phyloP scores from a whole-genome alignment of 2,797 vertebrate genomes.

The Pelobates cultripes region DNA sequence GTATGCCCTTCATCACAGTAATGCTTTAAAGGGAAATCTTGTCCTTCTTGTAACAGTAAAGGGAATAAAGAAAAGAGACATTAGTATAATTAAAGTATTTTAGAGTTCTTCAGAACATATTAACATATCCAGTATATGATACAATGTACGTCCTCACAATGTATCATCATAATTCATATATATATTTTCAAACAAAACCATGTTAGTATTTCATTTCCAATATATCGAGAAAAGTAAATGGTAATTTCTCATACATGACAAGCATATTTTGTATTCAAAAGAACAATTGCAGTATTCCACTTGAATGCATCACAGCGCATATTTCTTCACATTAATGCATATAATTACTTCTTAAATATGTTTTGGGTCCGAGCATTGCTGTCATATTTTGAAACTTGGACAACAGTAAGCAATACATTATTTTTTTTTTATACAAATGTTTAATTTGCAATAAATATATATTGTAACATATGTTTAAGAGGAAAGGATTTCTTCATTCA shows the following conservation, averaged over 20 bases:
- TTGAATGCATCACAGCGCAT: neutral
- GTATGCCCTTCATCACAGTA: constrained; percentile 29
- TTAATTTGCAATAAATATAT: too few relatives aligned
- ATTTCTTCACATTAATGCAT: neutral
- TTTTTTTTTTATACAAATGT: too few relatives aligned
- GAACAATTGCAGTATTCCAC: constrained; percentile 8
- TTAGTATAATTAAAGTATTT: neutral
- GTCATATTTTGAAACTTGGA: too few relatives aligned
- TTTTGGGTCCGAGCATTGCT: neutral
- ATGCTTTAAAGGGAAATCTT: constrained; percentile 16
- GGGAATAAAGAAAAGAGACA: neutral
- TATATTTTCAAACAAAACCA: constrained; percentile 21
- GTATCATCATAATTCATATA: constrained; percentile 40
- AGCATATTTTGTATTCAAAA: constrained; percentile 12
- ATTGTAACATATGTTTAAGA: too few relatives aligned
- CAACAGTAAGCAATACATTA: too few relatives aligned
- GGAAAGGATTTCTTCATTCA: too few relatives aligned
- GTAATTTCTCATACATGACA: constrained; percentile 31
- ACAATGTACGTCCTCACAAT: neutral
- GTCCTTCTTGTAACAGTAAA: constrained; percentile 13
- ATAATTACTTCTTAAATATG: neutral
- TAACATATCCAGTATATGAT: constrained; percentile 49
- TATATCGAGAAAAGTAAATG: neutral
- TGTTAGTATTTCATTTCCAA: constrained; percentile 39
- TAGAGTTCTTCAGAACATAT: neutral